Base-by-base conservation (phyloP, 2,113 vertebrate species). In the Ceyx melanurus region DNA sequence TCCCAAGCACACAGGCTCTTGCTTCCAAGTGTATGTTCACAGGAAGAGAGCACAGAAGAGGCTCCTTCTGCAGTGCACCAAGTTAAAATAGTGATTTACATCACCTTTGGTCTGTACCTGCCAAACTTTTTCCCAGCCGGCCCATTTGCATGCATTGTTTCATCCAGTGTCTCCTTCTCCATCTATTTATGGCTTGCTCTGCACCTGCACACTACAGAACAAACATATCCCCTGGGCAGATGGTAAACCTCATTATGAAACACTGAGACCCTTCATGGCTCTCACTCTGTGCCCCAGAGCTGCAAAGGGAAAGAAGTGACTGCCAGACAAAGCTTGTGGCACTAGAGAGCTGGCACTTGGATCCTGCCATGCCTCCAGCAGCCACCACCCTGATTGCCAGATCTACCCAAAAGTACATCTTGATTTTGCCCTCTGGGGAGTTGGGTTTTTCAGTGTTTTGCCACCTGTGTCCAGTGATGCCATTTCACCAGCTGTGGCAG, bases 321-420 rank as follows among this genome's bases (percentile, higher is more conserved):
- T 82, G 56, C 61, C 2, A 3, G 13, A 37, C 2, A 4, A 86
- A 46, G n/a, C 56, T 70, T 0, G 2, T 72, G 48, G 26, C 1
- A 4, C 48, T 3, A 28, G 46, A n/a, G 26, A 79, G 22, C 33
- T 76, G 70, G n/a, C 1, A 0, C 4, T 4, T 26, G 33, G 53
- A 46, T 76, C 56, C 50, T 65, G 61, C 29, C 4, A 5, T 25
- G 42, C 40, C 50, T 78, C 58, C 62, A 65, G 65, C n/a, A 65
- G 2, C 50, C 68, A 67, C 26, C 35, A 8, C 35, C 45, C 15
- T 29, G 35, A 9, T 33, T n/a, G 20, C 61, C 70, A 84, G 64
- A 62, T 66, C 45, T 80, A 45, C 60, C n/a, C 37, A 43, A 2
- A 0, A 3, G 25, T 12, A 25, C 0, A 31, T 15, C 0, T 13